These are phyloP conservation scores for Hormiphora californensis DNA, from an alignment of 37 sponge, comb jelly and placozoan genomes.

Conservation along the genomic window DNA sequence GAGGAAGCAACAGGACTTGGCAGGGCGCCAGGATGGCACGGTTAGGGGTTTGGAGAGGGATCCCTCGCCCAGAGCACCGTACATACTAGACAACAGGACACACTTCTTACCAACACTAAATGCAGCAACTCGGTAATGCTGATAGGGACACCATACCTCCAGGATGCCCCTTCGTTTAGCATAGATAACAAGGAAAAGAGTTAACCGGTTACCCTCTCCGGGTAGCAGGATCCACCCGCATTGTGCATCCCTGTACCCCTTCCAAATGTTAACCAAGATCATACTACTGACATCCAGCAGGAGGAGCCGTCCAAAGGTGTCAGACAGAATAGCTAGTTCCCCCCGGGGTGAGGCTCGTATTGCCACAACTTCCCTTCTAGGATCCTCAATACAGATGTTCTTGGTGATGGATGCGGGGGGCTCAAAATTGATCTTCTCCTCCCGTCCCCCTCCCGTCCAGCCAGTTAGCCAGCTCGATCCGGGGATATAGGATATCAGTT, in stretches of 20 bases:
- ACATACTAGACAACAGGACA: not conserved
- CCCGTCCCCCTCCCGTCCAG: not conserved
- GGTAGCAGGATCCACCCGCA: conserved; percentile 28
- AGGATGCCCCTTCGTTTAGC: not conserved
- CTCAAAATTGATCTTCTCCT: conserved; percentile 20
- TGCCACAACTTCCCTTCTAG: conserved; percentile 19
- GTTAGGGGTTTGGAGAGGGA: not conserved
- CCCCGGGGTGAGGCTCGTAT: conserved; percentile 34
- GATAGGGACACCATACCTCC: conserved; percentile 51
- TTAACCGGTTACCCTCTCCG: not conserved
- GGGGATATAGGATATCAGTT: conserved; percentile 46
- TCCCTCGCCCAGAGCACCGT: conserved; percentile 39
- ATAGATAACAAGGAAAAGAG: conserved; percentile 9
- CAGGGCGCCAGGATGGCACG: conserved; percentile 18
- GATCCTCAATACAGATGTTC: conserved; percentile 52
- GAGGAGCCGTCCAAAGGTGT: conserved; percentile 31
- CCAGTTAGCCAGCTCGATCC: conserved; percentile 48
- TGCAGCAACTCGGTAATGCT: conserved; percentile 20
- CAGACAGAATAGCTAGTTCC: not conserved
- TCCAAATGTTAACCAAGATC: conserved; percentile 44
- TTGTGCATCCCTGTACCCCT: conserved; percentile 51
- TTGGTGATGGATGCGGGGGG: conserved; percentile 8
- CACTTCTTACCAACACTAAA: conserved; percentile 31
- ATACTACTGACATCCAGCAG: conserved; percentile 30
- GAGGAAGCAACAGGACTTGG: not conserved